Evolutionary conservation across 2,888 invertebrate genomes (phyloP).

Genomic region (Ectemnius continuus): DNA sequence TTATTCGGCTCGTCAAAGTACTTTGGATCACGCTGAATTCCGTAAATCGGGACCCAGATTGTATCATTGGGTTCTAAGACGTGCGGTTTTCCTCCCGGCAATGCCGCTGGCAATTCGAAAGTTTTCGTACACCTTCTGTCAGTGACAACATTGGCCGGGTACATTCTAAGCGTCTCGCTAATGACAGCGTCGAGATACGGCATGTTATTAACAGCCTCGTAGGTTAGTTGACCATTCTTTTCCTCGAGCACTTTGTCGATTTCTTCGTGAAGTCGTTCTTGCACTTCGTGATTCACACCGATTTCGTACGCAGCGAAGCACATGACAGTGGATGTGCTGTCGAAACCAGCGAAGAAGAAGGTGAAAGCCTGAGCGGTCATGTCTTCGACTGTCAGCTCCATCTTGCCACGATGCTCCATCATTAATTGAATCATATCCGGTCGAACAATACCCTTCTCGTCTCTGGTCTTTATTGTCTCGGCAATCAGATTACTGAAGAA

Average conservation of each 20-base stretch:
- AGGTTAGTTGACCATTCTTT: conserved; percentile 53
- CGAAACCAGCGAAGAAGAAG: conserved; percentile 72
- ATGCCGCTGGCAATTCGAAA: conserved; percentile 77
- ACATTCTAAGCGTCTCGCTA: conserved; percentile 61
- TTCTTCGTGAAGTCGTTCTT: conserved; percentile 63
- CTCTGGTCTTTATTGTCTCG: neutral
- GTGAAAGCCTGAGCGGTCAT: conserved; percentile 78
- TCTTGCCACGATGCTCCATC: conserved; percentile 69
- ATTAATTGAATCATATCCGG: conserved; percentile 61
- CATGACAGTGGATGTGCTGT: conserved; percentile 64
- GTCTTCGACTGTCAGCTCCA: conserved; percentile 69
- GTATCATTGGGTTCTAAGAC: conserved; percentile 65
- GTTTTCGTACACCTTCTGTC: conserved; percentile 80
- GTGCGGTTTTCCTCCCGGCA: conserved; percentile 56
- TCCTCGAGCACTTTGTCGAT: conserved; percentile 61
- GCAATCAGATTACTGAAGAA: neutral
- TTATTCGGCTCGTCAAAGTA: conserved; percentile 78
- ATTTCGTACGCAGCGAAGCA: conserved; percentile 64
- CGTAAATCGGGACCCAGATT: conserved; percentile 73
- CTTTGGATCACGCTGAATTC: conserved; percentile 77
- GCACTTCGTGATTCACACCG: conserved; percentile 62
- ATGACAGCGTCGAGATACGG: conserved; percentile 70
- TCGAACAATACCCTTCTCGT: neutral
- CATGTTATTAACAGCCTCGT: conserved; percentile 65
- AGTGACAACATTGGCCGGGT: conserved; percentile 76